Evolutionary conservation across 2,888 invertebrate species (phyloP), one percentile per base, ranked within the genome.

Genomic region (Priocnemis perturbator): DNA sequence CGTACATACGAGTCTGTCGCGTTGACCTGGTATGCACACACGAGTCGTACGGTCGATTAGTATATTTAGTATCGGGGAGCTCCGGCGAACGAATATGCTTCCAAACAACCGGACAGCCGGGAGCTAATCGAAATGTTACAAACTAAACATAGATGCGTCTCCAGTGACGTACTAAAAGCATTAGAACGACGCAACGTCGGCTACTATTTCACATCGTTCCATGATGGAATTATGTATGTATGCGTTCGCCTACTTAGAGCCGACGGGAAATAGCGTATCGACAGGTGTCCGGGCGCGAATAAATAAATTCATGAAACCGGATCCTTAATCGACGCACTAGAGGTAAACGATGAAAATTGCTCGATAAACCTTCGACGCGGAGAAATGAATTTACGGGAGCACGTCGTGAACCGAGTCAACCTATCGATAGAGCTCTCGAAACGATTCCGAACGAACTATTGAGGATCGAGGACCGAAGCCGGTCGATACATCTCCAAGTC

Each of bases 291-390:
- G 7, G 23, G 14, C 37, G 19, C 48, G 53, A 60, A 56, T 61
- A 60, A 68, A 74, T 64, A 61, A 60, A 71, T 66, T 65, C 50
- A 68, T 20, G 44, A 70, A 70, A 23, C 37, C 48, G 45, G 53
- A 53, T 50, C 60, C 37, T 75, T 68, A 61, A 60, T 37, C 60
- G 47, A 11, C 11, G n/a, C 26, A 14, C 63, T 30, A 26, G 19
- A 14, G 45, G 20, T 55, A 50, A 62, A 59, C 57, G 61, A 68
- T 60, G 67, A 67, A 72, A 70, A 64, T 48, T 57, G 53, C 30
- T 47, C 58, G 70, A 74, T 73, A 64, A 71, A 64, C 69, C 59
- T 57, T 63, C 65, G 63, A 71, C 69, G 76, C 61, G 21, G 44
- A 50, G 23, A 55, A 52, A 58, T 26, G 45, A 48, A 68, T 59